These are phyloP conservation scores for Gambusia affinis DNA, from an alignment of 2,113 vertebrate species.

Conservation along the genomic window DNA sequence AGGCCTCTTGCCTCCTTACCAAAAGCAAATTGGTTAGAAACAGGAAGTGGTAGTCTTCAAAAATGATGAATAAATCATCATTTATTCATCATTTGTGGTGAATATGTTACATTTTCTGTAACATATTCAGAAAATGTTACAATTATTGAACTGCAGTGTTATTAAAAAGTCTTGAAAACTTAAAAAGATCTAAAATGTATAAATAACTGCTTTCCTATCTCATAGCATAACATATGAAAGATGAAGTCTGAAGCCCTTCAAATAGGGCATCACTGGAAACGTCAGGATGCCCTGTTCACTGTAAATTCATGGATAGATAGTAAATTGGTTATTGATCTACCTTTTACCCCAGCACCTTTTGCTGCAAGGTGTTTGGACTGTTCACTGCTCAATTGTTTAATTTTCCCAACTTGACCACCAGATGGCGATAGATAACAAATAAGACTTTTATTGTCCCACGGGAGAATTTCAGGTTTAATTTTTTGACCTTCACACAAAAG, in stretches of 20 bases:
- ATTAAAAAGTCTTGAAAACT: background rate
- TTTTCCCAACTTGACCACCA: constrained; percentile 36
- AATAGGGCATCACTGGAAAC: background rate
- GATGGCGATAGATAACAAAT: constrained; percentile 39
- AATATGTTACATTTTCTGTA: too few relatives aligned
- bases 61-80: background rate
- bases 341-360: background rate
- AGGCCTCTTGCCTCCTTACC: background rate
- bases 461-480: too few relatives aligned
- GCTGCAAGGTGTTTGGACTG: background rate
- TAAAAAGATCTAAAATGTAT: background rate
- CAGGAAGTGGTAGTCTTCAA: background rate
- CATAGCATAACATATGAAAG: background rate
- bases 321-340: background rate
- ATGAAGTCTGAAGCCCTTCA: background rate
- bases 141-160: background rate
- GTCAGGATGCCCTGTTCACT: background rate
- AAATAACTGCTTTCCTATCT: background rate
- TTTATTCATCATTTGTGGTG: too few relatives aligned
- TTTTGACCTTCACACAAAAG: too few relatives aligned
- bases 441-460: too few relatives aligned
- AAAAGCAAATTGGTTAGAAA: background rate
- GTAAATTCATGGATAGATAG: background rate
- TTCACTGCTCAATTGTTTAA: background rate
- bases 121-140: background rate